These are phyloP conservation scores for Rhineura floridana DNA, from an alignment of 2,113 vertebrate genomes.

Conservation along the genomic window DNA sequence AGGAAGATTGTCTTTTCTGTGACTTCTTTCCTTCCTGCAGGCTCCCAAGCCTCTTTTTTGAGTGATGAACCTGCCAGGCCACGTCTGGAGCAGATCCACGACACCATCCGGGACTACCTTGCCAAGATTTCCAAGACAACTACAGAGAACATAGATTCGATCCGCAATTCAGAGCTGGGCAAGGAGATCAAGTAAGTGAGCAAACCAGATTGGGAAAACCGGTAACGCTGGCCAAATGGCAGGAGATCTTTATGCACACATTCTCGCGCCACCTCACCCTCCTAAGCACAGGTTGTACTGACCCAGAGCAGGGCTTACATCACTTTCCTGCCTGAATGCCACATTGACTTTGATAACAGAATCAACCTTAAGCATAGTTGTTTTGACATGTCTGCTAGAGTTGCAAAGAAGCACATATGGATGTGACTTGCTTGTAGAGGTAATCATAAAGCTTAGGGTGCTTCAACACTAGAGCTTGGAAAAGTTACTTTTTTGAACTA, in stretches of 20 bases:
- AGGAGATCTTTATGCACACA: neutral
- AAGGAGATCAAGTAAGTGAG: constrained; percentile 80
- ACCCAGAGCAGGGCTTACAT: neutral
- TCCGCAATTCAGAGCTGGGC: constrained; percentile 74
- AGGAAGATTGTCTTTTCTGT: too few relatives aligned
- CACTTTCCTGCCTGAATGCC: neutral
- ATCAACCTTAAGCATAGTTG: neutral
- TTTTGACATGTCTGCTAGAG: neutral
- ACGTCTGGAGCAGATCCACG: constrained; percentile 71
- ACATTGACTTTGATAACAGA: neutral
- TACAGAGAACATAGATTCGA: constrained; percentile 41
- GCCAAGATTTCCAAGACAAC: constrained; percentile 67
- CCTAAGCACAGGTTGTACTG: neutral
- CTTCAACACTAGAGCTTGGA: too few relatives aligned
- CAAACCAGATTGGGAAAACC: neutral
- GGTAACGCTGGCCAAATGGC: too few relatives aligned
- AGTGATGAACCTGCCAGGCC: constrained; percentile 45
- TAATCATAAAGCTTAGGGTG: neutral
- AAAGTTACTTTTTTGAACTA: too few relatives aligned
- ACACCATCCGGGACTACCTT: constrained; percentile 75
- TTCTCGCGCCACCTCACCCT: too few relatives aligned
- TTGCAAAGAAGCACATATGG: neutral
- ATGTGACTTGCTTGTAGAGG: neutral
- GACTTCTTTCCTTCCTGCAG: constrained; percentile 53
- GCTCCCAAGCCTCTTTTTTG: constrained; percentile 71